These are phyloP conservation scores for Rhinichthys klamathensis DNA, from an alignment of 2,113 vertebrate genomes.

Conservation along the genomic window DNA sequence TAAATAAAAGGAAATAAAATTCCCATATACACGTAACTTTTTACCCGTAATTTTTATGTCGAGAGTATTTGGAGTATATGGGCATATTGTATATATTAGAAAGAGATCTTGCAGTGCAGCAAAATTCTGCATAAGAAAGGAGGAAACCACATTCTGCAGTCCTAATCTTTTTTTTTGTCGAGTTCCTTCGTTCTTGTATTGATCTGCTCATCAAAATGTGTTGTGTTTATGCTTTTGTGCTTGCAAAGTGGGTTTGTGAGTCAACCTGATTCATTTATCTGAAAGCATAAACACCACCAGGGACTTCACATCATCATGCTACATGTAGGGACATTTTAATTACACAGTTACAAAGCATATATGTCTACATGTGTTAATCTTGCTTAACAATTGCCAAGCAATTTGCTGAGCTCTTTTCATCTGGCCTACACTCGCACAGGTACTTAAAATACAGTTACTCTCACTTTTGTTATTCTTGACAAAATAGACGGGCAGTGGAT, in stretches of 20 bases:
- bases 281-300: constrained; percentile 15
- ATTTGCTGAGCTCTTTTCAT: neutral
- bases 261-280: constrained; percentile 47
- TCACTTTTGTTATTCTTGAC: neutral
- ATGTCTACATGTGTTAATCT: constrained; percentile 16
- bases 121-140: neutral
- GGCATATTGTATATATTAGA: neutral
- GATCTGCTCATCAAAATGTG: neutral
- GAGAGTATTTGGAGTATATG: neutral
- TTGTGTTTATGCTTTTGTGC: neutral
- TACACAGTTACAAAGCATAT: neutral
- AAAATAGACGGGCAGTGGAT: neutral
- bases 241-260: constrained; percentile 25
- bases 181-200: neutral
- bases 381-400: neutral
- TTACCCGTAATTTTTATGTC: too few species aligned
- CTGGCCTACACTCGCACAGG: neutral
- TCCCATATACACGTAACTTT: neutral
- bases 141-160: neutral
- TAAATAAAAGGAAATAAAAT: neutral
- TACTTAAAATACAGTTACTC: neutral
- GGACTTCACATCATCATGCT: constrained; percentile 37
- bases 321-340: constrained; percentile 16
- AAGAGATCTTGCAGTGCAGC: neutral
- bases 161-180: neutral